Percentiles rank a stretch among this genome's conserved stretches.
Conservation (phyloP, 2,888 invertebrate genomes). For the Fabriciana adippe region DNA sequence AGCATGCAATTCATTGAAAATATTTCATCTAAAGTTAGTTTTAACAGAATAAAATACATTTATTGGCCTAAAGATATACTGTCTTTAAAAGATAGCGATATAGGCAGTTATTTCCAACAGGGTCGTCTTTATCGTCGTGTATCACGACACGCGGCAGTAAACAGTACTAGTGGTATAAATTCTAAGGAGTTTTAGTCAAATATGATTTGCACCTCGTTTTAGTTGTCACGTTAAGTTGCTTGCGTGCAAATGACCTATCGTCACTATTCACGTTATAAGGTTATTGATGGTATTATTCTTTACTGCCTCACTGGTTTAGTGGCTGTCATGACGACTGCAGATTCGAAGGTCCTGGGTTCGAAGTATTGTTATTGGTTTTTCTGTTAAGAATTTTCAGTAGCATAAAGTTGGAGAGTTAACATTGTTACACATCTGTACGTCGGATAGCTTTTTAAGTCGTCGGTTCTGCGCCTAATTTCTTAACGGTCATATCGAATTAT, state of each 20-base stretch:
- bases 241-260: slow-evolving; percentile 66
- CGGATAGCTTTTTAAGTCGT: too few species aligned
- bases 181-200: slow-evolving; percentile 52
- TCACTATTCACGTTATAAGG: slow-evolving; percentile 61
- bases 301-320: slow-evolving; percentile 44
- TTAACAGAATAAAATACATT: slow-evolving; percentile 24
- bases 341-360: too few species aligned
- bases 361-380: too few species aligned
- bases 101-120: slow-evolving; percentile 70
- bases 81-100: slow-evolving; percentile 42
- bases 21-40: not conserved
- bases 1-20: not conserved
- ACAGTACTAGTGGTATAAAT: slow-evolving; percentile 61
- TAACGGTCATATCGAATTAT: too few species aligned
- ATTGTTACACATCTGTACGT: too few species aligned
- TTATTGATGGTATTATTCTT: slow-evolving; percentile 54
- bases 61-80: slow-evolving; percentile 26
- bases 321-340: not conserved
- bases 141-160: slow-evolving; percentile 71
- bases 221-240: slow-evolving; percentile 61
- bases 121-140: slow-evolving; percentile 67
- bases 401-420: too few species aligned
- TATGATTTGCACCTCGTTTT: slow-evolving; percentile 71
- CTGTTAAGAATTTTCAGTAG: too few species aligned
- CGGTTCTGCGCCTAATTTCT: too few species aligned